phyloP scores from a whole-genome alignment of 2,888 invertebrate species.

The Leucophora obtusa region DNA sequence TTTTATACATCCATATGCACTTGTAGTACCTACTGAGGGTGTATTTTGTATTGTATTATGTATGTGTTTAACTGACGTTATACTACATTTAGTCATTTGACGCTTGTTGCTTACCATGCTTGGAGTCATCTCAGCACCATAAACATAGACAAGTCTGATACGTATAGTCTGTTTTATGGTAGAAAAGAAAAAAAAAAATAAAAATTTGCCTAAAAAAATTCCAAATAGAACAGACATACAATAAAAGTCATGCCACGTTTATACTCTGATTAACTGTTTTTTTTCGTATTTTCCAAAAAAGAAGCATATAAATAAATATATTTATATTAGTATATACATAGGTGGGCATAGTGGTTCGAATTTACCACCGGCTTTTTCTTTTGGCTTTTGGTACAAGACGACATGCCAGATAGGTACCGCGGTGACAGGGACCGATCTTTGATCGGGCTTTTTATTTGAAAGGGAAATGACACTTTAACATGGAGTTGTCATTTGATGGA shows the following conservation, averaged over 20 bases:
- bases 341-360: neutral
- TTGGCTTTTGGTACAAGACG: no score
- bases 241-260: constrained; percentile 40
- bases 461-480: no score
- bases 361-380: no score
- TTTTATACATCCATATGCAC: neutral
- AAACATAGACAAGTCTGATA: constrained; percentile 21
- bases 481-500: no score
- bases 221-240: constrained; percentile 51
- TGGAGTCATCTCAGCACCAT: constrained; percentile 2
- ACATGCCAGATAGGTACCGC: no score
- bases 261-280: constrained; percentile 34
- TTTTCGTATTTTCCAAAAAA: neutral
- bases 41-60: neutral
- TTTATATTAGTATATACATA: no score
- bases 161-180: neutral
- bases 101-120: constrained; percentile 41
- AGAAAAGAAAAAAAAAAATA: constrained; percentile 9
- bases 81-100: constrained; percentile 44
- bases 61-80: neutral
- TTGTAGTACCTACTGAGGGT: neutral
- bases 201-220: constrained; percentile 38
- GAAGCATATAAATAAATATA: neutral
- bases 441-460: no score
- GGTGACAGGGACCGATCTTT: no score